These are phyloP conservation scores for Progne subis DNA, from an alignment of 2,113 vertebrate species.

Conservation along the genomic window DNA sequence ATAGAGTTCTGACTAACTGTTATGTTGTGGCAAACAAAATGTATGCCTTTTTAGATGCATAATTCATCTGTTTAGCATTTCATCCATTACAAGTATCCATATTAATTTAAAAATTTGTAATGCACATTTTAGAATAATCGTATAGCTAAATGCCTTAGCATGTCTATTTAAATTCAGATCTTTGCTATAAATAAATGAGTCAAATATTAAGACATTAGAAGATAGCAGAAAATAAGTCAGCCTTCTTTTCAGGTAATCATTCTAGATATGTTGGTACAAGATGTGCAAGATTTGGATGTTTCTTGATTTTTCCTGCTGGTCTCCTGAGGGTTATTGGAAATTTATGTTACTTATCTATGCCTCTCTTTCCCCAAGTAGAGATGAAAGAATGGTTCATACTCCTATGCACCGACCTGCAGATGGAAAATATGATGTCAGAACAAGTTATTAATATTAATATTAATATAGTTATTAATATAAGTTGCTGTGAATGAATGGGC, in stretches of 20 bases:
- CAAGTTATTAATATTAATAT: background rate
- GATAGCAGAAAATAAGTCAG: background rate
- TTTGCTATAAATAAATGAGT: background rate
- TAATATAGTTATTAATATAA: background rate
- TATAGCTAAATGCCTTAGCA: background rate
- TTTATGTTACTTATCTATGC: background rate
- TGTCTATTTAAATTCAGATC: constrained; percentile 18
- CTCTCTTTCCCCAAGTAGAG: background rate
- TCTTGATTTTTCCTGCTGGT: background rate
- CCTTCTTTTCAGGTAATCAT: background rate
- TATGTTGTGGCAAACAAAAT: background rate
- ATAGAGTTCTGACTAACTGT: background rate
- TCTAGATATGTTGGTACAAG: background rate
- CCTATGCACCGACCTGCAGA: background rate
- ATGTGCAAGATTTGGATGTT: background rate
- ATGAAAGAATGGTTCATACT: background rate
- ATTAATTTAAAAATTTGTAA: background rate
- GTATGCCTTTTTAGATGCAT: background rate
- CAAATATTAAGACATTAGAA: background rate
- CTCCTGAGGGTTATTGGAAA: background rate
- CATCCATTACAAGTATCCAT: background rate
- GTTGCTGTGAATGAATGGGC: background rate
- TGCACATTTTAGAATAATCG: background rate
- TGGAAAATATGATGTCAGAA: background rate
- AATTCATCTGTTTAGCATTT: background rate